Conservation (phyloP, 2,888 invertebrate species). For the Bedellia somnulentella region DNA sequence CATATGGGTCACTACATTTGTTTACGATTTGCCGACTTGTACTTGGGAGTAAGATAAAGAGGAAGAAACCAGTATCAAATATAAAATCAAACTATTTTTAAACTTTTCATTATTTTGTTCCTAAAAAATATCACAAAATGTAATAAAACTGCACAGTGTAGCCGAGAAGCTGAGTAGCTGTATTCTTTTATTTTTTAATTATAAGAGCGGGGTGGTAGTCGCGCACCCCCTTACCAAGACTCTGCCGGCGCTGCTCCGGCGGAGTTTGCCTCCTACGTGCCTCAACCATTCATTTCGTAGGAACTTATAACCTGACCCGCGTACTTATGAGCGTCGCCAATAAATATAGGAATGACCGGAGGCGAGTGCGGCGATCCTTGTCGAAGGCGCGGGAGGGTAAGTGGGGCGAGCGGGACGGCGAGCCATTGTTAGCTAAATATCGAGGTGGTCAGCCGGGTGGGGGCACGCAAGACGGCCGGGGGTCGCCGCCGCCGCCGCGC, state of each 20-base stretch:
- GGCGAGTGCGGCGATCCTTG: constrained; percentile 34
- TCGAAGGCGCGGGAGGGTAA: constrained; percentile 19
- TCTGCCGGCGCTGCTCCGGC: constrained; percentile 56
- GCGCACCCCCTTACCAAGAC: constrained; percentile 33
- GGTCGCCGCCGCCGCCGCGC: constrained; percentile 34
- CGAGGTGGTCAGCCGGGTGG: constrained; percentile 54
- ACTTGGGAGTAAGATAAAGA: no score
- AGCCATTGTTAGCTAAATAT: constrained; percentile 61
- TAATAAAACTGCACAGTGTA: not conserved
- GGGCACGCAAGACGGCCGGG: constrained; percentile 28
- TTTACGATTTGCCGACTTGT: no score
- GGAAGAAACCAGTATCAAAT: no score
- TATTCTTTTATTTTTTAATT: constrained; percentile 62
- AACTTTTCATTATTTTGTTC: no score
- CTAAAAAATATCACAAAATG: no score
- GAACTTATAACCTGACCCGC: constrained; percentile 61
- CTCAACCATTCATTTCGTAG: constrained; percentile 56
- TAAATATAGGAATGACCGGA: constrained; percentile 60
- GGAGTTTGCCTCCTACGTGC: constrained; percentile 52
- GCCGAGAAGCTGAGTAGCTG: constrained; percentile 52
- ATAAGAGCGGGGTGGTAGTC: constrained; percentile 34
- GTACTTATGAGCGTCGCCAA: constrained; percentile 62
- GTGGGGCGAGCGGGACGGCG: constrained; percentile 34
- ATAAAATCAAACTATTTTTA: no score
- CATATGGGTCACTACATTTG: constrained; percentile 45